A percentile compares a stretch with the other conserved stretches of the same genome.
Evolutionary conservation across 1,140 invertebrate genomes (phyloP).

Genomic region (Papilio aristodemus): DNA sequence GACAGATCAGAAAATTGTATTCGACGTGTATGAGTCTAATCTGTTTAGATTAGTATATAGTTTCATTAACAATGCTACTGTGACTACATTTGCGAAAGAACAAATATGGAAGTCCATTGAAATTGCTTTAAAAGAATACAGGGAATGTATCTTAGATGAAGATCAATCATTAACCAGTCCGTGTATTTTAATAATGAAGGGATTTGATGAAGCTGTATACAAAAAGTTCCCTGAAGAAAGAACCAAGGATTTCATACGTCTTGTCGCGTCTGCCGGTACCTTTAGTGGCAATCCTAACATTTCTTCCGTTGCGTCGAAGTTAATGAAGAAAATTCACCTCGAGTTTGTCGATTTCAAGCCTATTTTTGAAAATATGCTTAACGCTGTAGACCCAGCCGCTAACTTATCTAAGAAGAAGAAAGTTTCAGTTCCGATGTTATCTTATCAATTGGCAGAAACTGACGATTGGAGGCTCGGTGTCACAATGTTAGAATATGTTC

Average conservation of each 20-base stretch:
- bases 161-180: constrained; percentile 61
- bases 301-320: constrained; percentile 81
- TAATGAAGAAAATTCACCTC: constrained; percentile 86
- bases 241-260: constrained; percentile 69
- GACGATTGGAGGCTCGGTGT: constrained; percentile 89
- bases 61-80: constrained; percentile 67
- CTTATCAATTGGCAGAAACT: constrained; percentile 82
- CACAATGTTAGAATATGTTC: constrained; percentile 90
- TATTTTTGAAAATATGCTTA: constrained; percentile 83
- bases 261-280: constrained; percentile 77
- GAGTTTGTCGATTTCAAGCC: constrained; percentile 83
- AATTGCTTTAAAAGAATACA: constrained; percentile 67
- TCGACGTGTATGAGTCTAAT: constrained; percentile 74
- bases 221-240: constrained; percentile 70
- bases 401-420: constrained; percentile 66
- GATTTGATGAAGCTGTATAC: constrained; percentile 82
- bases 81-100: constrained; percentile 57
- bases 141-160: constrained; percentile 62
- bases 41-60: constrained; percentile 70
- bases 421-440: constrained; percentile 71
- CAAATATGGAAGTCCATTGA: constrained; percentile 74
- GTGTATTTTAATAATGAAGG: constrained; percentile 76
- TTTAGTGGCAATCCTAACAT: constrained; percentile 81
- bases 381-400: constrained; percentile 59
- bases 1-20: constrained; percentile 51